phyloP scores from a whole-genome alignment of 2,888 invertebrate genomes.

The Sphaerophoria taeniata region DNA sequence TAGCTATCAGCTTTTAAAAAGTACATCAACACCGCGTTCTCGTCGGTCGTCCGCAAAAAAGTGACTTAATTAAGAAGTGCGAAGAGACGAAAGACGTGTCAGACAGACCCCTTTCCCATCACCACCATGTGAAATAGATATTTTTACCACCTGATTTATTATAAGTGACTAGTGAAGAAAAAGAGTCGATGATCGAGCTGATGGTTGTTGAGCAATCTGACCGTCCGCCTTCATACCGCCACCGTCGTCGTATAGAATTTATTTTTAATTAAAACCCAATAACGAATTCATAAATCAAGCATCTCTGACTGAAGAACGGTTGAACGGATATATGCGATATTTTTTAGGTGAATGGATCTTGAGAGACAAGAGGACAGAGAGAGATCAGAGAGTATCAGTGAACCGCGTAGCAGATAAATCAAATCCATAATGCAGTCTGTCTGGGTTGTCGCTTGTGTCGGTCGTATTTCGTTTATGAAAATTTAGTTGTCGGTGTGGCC shows the following conservation, averaged over 20 bases:
- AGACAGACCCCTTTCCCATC: neutral
- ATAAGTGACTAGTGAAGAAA: neutral
- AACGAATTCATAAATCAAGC: slow-evolving; percentile 61
- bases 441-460: slow-evolving; percentile 28
- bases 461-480: neutral
- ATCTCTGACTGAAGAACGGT: slow-evolving; percentile 2
- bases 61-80: slow-evolving; percentile 54
- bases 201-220: slow-evolving; percentile 21
- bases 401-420: slow-evolving; percentile 64
- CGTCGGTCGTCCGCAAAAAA: slow-evolving; percentile 26
- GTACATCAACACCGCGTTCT: slow-evolving; percentile 26
- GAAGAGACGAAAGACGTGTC: slow-evolving; percentile 27
- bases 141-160: slow-evolving; percentile 69
- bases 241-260: slow-evolving; percentile 5
- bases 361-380: slow-evolving; percentile 13
- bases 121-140: slow-evolving; percentile 48
- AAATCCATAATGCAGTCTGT: slow-evolving; percentile 56
- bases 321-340: slow-evolving; percentile 21
- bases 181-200: neutral
- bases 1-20: slow-evolving; percentile 1
- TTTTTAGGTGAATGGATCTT: neutral
- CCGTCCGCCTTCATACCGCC: slow-evolving; percentile 1
- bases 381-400: slow-evolving; percentile 56
- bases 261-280: slow-evolving; percentile 58
- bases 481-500: neutral